These are phyloP conservation scores for Rhingia rostrata DNA, from an alignment of 2,888 invertebrate species.

Conservation along the genomic window DNA sequence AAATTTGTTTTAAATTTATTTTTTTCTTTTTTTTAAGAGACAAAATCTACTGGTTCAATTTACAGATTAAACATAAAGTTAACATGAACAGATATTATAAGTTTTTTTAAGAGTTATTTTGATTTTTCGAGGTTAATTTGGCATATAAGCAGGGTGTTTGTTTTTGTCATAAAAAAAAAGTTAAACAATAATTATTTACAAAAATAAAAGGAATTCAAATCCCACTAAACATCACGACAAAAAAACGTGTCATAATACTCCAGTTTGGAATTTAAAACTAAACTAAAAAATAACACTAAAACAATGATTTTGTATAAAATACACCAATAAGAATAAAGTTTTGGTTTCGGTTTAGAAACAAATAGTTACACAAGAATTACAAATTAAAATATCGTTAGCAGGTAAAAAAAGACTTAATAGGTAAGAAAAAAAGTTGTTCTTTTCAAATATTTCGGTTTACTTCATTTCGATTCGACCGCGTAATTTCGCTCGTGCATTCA, in stretches of 20 bases:
- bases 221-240: constrained; percentile 41
- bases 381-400: constrained; percentile 52
- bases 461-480: constrained; percentile 82
- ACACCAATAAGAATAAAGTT: constrained; percentile 35
- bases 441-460: constrained; percentile 76
- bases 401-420: constrained; percentile 46
- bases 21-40: constrained; percentile 2
- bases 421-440: constrained; percentile 1
- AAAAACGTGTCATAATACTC: constrained; percentile 51
- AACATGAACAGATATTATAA: constrained; percentile 27
- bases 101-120: constrained; percentile 19
- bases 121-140: constrained; percentile 63
- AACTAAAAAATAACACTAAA: constrained; percentile 30
- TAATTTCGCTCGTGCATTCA: constrained; percentile 87
- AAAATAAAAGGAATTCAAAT: constrained; percentile 5
- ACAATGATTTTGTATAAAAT: constrained; percentile 36
- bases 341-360: constrained; percentile 39
- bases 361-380: constrained; percentile 22
- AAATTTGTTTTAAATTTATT: neutral
- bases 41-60: neutral
- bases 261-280: constrained; percentile 23
- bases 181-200: constrained; percentile 53
- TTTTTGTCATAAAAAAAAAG: constrained; percentile 29
- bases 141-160: constrained; percentile 55
- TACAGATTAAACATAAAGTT: constrained; percentile 17